Base-by-base conservation (phyloP, 2,888 invertebrate genomes). In the Podotricha telesiphe region DNA sequence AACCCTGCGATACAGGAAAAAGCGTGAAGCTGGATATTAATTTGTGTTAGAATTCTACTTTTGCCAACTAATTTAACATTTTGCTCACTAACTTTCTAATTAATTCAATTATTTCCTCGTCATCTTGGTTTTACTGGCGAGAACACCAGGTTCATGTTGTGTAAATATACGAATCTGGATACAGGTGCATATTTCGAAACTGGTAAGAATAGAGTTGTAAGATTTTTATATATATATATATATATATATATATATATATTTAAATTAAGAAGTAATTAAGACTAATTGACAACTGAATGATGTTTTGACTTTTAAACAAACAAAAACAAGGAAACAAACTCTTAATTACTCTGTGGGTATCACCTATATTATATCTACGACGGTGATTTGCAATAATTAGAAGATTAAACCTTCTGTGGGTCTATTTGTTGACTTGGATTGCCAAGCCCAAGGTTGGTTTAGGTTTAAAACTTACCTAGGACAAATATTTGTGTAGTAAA, bases 271-370 rank as follows among this genome's bases (percentile, higher is more conserved):
- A 58, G 20, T 42, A 15, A 58, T 58, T 58, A 58, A 40, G 17
- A 58, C 20, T 58, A 58, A 58, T 58, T 40, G 58, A 58, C 58
- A 58, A 20, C 8, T 58, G 15, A 42, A 15, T 20, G 22, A 59
- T n/a, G 59, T 45, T n/a, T 22, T 59, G 59, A 59, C 59, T 20
- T 59, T 59, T 22, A 45, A 8, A 6, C 22, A 45, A 45, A 58
- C n/a, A n/a, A 58, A 59, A 59, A 59, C n/a, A 17, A 59, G 42
- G 42, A 59, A 59, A 45, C n/a, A 55, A n/a, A n/a, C 15, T 0
- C 45, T 22, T 59, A 42, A 42, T 59, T 45, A 15, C 22, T 58
- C 58, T 59, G 22, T 45, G 42, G 59, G n/a, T 59, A 59, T 59
- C n/a, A 42, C n/a, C 22, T 59, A 45, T 22, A 59, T 42, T 58